Conservation (phyloP, 2,888 invertebrate species). For the Drosophila koepferae region DNA sequence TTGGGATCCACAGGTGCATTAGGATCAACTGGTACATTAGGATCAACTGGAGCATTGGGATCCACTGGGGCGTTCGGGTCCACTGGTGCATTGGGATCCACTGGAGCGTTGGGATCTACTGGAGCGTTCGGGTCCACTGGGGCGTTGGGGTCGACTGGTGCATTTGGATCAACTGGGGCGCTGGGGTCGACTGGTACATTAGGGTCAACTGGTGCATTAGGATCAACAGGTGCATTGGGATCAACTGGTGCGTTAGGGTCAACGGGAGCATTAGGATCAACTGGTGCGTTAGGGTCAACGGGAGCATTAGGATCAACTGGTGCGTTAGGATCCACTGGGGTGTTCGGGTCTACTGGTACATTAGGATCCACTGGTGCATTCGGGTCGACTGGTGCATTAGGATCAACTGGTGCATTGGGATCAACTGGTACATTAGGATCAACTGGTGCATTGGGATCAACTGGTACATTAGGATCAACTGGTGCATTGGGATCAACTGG, state of each 20-base stretch:
- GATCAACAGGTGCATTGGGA: conserved; percentile 10
- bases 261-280: conserved; percentile 1
- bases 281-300: conserved; percentile 2
- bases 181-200: not conserved
- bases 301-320: conserved; percentile 26
- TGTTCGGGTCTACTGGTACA: not conserved
- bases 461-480: not conserved
- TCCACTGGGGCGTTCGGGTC: not conserved
- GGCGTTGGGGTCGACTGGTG: not conserved
- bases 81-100: rapidly evolving
- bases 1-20: not conserved
- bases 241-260: conserved; percentile 5
- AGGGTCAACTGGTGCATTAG: not conserved
- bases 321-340: conserved; percentile 16
- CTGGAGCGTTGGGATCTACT: not conserved
- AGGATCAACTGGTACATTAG: not conserved
- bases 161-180: rapidly evolving
- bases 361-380: not conserved
- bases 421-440: not conserved
- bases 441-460: rapidly evolving
- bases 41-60: not conserved
- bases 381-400: not conserved
- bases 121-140: not conserved
- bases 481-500: not conserved
- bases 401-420: not conserved